Percentiles rank a stretch among this genome's conserved stretches.
Conservation (phyloP, 1,140 invertebrate genomes). For the Lepeophtheirus salmonis region DNA sequence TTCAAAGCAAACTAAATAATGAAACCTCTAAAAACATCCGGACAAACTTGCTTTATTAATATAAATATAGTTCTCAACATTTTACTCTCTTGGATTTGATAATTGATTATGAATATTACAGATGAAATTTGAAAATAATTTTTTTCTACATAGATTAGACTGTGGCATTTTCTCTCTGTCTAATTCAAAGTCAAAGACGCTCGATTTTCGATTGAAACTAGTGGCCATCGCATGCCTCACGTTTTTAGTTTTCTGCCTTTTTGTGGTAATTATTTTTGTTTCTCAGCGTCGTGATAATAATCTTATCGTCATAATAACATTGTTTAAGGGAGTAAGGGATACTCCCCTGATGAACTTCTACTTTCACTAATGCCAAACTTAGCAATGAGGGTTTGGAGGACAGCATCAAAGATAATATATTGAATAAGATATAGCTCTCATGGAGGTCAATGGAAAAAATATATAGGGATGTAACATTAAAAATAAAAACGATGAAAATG, state of each 20-base stretch:
- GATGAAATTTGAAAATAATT: too few relatives aligned
- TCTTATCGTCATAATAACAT: background rate
- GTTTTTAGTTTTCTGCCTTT: background rate
- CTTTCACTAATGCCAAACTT: background rate
- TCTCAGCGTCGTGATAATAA: background rate
- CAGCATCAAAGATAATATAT: constrained; percentile 6
- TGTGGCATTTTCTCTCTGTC: too few relatives aligned
- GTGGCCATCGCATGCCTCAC: constrained; percentile 3
- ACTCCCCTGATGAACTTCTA: background rate
- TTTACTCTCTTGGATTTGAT: too few relatives aligned
- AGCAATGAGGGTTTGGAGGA: constrained; percentile 5
- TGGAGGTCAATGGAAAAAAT: too few relatives aligned
- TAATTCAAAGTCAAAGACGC: background rate
- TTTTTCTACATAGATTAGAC: too few relatives aligned
- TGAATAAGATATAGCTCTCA: constrained; percentile 7
- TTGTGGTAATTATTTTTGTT: background rate
- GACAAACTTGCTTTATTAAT: too few relatives aligned
- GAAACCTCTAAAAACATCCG: too few relatives aligned
- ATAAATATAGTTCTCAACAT: too few relatives aligned
- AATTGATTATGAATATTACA: too few relatives aligned
- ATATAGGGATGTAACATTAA: too few relatives aligned
- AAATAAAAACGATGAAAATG: too few relatives aligned
- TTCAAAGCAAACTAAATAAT: too few relatives aligned
- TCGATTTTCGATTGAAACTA: background rate
- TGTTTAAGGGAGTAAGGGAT: background rate